Percentiles rank a stretch among this genome's conserved stretches.
Conservation (phyloP, 2,113 vertebrate species). For the Ginglymostoma cirratum region DNA sequence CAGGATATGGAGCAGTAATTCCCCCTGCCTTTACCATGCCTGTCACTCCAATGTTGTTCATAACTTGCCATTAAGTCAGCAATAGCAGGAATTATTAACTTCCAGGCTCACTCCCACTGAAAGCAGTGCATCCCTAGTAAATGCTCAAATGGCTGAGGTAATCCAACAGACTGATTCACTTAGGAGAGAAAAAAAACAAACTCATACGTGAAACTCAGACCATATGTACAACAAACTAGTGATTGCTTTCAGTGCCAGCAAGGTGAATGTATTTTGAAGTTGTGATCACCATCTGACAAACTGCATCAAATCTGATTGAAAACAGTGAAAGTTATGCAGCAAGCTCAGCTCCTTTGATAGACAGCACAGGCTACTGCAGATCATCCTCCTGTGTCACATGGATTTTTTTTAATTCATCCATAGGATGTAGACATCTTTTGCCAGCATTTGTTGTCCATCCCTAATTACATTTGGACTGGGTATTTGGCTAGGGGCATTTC, state of each 20-base stretch:
- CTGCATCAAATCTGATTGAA: neutral
- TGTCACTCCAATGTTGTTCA: neutral
- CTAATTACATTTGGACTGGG: no score
- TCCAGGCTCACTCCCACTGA: neutral
- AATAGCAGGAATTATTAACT: neutral
- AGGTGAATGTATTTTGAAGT: neutral
- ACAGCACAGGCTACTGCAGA: neutral
- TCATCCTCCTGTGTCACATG: no score
- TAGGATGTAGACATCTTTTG: no score
- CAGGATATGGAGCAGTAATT: neutral
- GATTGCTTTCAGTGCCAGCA: neutral
- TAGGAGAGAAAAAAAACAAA: conserved; percentile 18
- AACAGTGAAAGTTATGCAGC: neutral
- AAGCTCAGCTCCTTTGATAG: neutral
- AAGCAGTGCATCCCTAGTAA: neutral
- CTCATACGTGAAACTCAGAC: neutral
- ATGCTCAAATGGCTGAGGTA: neutral
- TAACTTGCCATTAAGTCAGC: neutral
- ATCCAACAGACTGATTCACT: conserved; percentile 16
- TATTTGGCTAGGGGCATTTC: no score
- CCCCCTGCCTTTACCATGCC: neutral
- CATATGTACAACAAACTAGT: conserved; percentile 4
- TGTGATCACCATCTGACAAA: neutral
- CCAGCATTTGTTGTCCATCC: no score
- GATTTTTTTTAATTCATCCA: no score